Evolutionary conservation across 2,113 vertebrate species (phyloP), one percentile per base, ranked within the genome.

Genomic region (Deroptyus accipitrinus): DNA sequence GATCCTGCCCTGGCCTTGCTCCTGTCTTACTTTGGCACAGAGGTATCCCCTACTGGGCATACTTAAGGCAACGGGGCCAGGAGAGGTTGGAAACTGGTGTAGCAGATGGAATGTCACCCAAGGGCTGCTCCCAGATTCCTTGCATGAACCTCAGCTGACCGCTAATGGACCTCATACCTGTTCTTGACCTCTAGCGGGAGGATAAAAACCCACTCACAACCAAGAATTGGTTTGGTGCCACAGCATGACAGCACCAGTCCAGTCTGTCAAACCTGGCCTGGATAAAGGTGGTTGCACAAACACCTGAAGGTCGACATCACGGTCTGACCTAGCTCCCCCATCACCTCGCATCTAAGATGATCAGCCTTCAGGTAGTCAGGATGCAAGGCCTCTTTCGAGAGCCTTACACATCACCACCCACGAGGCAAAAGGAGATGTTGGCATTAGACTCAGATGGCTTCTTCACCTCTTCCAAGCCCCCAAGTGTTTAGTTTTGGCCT

Each of bases 121-220:
- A 39, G 31, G 10, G 25, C 55, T 82, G 64, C 82, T 62, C 24
- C 76, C 24, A 61, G n/a, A 19, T 72, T n/a, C 81, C 52, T 23
- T 11, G 2, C 3, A 33, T n/a, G 84, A 81, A 16, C 9, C 33
- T 46, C 59, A 20, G 74, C 42, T 44, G 74, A 22, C 11, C 20
- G 7, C 39, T 1, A 7, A n/a, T 51, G 67, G 67, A 25, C 9
- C 27, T 48, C 3, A 8, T 33, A 6, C 54, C 41, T 6, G 7
- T 14, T 78, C 41, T 46, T 0, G 0, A 31, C 27, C 64, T 67
- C 69, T 48, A 31, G n/a, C 0, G 2, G 54, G 44, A 74, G 41
- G 28, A 31, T 13, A 37, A 55, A 61, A 70, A 18, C 35, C 73
- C 39, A 10, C 46, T 76, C 24, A 4, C 0, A 0, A 27, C 23